phyloP scores from a whole-genome alignment of 2,888 invertebrate genomes.

The Dione juno region DNA sequence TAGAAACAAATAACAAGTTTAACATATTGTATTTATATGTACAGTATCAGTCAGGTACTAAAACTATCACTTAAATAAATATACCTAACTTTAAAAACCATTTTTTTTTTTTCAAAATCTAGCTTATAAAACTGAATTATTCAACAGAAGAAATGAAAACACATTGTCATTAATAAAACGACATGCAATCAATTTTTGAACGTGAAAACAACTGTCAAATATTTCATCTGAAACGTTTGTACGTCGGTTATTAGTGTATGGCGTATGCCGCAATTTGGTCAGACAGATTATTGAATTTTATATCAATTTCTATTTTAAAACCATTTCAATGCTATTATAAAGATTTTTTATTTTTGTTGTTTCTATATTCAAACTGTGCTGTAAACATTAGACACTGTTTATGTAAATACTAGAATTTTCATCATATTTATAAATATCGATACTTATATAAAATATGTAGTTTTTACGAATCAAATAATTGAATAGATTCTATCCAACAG shows the following conservation, averaged over 20 bases:
- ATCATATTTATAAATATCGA: too few relatives aligned
- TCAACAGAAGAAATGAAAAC: slow-evolving; percentile 8
- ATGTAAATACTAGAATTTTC: too few relatives aligned
- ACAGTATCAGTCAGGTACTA: too few relatives aligned
- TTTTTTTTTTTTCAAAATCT: neutral
- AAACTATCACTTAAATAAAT: too few relatives aligned
- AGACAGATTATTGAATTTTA: slow-evolving; percentile 22
- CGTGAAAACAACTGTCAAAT: slow-evolving; percentile 29
- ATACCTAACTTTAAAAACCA: too few relatives aligned
- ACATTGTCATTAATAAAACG: slow-evolving; percentile 23
- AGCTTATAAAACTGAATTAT: neutral
- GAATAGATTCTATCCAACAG: too few relatives aligned
- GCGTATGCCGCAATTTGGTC: slow-evolving; percentile 4
- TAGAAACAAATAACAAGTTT: too few relatives aligned
- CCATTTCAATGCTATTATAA: neutral
- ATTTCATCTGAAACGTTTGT: slow-evolving; percentile 26
- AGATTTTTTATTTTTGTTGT: too few relatives aligned
- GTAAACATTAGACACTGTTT: too few relatives aligned
- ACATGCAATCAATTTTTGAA: slow-evolving; percentile 24
- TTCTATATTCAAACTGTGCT: neutral
- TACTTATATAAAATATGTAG: too few relatives aligned
- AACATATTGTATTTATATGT: too few relatives aligned
- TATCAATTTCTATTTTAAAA: neutral
- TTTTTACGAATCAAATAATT: too few relatives aligned
- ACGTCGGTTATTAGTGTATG: slow-evolving; percentile 24